Base-by-base conservation (phyloP, 2,797 vertebrate species). In the Threskiornis aethiopicus region DNA sequence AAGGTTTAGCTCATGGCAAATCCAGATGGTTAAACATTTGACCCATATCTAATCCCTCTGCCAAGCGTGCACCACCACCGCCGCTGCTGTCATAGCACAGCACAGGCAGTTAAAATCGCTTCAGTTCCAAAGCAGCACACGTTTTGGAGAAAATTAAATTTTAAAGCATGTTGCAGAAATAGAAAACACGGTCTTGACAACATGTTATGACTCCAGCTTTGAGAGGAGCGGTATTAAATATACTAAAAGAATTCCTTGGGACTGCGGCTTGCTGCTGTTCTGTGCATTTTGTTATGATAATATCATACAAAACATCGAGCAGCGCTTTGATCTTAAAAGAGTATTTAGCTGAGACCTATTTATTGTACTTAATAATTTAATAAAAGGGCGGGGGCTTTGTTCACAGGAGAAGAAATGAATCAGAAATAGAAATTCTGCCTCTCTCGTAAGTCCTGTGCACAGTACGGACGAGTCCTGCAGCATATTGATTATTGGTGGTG, bases 11-110 rank as follows among this genome's bases (percentile, higher is more conserved):
- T 94, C 89, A 79, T 90, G 87, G 90, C 94, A 88, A 94, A 95
- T 80, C 91, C 98, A 98, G 98, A 98, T 98, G 98, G 97, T 96
- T 93, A 97, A 95, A 86, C 84, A 89, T 93, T 97, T 98, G 98
- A 98, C 97, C 98, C 97, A 94, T 96, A 97, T 96, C 96, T 97
- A 97, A 97, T 97, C 82, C 86, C 85, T 91, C 81, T 94, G 88
- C 96, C 91, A 62, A 65, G 91, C 82, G 67, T 69, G 75, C 87
- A 91, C 78, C 85, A 33, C 82, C 62, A 11, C 64, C 90, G 28
- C 79, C 93, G n/a, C 92, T 19, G 92, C 55, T 47, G 91, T 92
- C 94, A 62, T 93, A 96, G 95, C 65, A 20, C 57, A 42, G 97
- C 83, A 76, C 96, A 96, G 67, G 81, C 94, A 46, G 65, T 35